Conservation (phyloP, 2,888 invertebrate genomes). For the Polydrusus cervinus region DNA sequence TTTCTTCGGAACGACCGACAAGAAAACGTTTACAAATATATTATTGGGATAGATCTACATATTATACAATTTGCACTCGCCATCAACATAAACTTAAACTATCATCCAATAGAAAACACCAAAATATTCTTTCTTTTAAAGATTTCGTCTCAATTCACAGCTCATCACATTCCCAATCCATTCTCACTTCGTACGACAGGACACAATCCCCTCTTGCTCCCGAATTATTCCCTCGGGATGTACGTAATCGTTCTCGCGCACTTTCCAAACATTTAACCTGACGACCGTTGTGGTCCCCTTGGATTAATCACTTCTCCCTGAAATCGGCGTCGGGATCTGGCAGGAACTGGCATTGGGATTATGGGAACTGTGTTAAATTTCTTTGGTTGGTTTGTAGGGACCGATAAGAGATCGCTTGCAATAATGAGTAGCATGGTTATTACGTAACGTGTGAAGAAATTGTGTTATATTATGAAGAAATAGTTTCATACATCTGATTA, state of each 20-base stretch:
- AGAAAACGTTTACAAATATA: too few species aligned
- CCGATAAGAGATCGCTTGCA: constrained; percentile 13
- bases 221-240: constrained; percentile 45
- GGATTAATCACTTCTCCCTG: constrained; percentile 46
- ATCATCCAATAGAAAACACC: too few species aligned
- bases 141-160: constrained; percentile 24
- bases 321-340: constrained; percentile 24
- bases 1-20: too few species aligned
- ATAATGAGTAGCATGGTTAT: neutral
- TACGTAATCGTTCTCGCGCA: constrained; percentile 47
- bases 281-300: constrained; percentile 44
- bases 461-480: too few species aligned
- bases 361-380: constrained; percentile 32
- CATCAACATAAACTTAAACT: too few species aligned
- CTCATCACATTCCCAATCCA: constrained; percentile 41
- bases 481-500: too few species aligned
- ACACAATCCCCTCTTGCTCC: constrained; percentile 36
- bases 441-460: too few species aligned
- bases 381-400: constrained; percentile 23
- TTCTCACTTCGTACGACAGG: constrained; percentile 31
- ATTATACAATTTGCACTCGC: too few species aligned
- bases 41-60: too few species aligned
- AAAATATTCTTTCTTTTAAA: neutral
- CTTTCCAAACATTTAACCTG: constrained; percentile 53
- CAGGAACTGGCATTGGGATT: constrained; percentile 14